Evolutionary conservation across 2,797 vertebrate genomes (phyloP).

Genomic region (Protonibea diacanthus): DNA sequence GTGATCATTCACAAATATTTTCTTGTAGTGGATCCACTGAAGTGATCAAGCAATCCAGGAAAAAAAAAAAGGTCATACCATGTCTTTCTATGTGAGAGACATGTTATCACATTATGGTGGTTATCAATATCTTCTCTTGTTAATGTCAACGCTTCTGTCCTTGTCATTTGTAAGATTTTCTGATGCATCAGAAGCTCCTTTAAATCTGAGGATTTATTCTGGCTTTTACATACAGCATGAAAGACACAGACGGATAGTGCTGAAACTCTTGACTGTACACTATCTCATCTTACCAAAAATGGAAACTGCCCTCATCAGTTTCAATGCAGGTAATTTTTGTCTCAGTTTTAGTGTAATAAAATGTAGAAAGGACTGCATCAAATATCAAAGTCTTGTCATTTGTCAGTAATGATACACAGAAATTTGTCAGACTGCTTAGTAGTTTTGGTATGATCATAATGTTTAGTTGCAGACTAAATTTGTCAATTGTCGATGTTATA

Average conservation of each 20-base stretch:
- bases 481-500: slow-evolving; percentile 18
- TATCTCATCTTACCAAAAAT: neutral
- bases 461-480: neutral
- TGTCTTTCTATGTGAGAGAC: neutral
- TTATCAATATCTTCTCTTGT: neutral
- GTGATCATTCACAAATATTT: neutral
- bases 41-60: neutral
- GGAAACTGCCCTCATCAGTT: neutral
- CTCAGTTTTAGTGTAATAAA: neutral
- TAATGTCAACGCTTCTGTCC: neutral
- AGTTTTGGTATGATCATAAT: neutral
- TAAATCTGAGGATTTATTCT: neutral
- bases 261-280: neutral
- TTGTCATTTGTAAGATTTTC: neutral
- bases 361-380: neutral
- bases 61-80: neutral
- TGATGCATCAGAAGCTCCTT: neutral
- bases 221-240: neutral
- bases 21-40: neutral
- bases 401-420: neutral
- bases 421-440: neutral
- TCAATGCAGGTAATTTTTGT: neutral
- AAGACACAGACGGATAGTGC: neutral
- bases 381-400: neutral
- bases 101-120: neutral